Evolutionary conservation across 2,888 invertebrate species (phyloP).

Genomic region (Dasypogon diadema): DNA sequence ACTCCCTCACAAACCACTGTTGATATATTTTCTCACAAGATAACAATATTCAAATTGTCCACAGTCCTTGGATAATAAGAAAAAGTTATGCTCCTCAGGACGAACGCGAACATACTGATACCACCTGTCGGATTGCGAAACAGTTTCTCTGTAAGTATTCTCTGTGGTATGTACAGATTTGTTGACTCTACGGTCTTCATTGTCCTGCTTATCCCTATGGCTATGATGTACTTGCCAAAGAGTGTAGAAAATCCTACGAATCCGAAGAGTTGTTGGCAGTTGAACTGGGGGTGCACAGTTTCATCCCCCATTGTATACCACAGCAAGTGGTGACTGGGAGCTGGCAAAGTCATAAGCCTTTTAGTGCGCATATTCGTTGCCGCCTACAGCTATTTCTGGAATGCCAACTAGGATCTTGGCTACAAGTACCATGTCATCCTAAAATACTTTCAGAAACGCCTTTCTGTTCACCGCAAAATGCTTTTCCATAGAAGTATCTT

Average conservation of each 20-base stretch:
- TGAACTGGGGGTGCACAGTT: conserved; percentile 31
- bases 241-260: conserved; percentile 22
- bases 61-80: not conserved
- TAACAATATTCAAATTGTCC: not conserved
- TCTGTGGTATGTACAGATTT: conserved; percentile 16
- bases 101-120: conserved; percentile 53
- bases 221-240: not conserved
- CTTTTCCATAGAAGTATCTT: conserved; percentile 6
- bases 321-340: not conserved
- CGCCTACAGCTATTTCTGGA: conserved; percentile 63
- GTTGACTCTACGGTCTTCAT: not conserved
- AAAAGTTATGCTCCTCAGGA: not conserved
- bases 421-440: not conserved
- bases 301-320: conserved; percentile 24
- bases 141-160: conserved; percentile 27
- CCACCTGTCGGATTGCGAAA: conserved; percentile 55
- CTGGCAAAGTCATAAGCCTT: not conserved
- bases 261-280: conserved; percentile 19
- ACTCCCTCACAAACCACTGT: too few relatives aligned
- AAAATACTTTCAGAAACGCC: conserved; percentile 54
- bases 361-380: conserved; percentile 65
- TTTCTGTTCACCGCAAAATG: conserved; percentile 46
- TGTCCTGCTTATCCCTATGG: conserved; percentile 32
- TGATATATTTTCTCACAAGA: not conserved
- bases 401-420: conserved; percentile 59